phyloP scores from a whole-genome alignment of 2,797 vertebrate genomes.

The Pagetopsis macropterus region DNA sequence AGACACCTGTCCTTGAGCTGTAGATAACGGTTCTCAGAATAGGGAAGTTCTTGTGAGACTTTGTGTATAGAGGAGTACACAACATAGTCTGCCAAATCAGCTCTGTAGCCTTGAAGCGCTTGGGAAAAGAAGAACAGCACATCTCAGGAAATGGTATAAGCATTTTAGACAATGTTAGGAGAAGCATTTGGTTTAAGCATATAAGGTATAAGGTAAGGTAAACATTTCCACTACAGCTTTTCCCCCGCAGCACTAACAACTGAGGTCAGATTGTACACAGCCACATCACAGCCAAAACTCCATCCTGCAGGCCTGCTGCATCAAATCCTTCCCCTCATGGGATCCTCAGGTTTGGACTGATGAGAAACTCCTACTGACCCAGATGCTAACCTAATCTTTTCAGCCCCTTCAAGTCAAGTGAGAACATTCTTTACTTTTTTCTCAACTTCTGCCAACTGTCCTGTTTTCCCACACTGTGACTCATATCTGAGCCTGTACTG shows the following conservation, averaged over 20 bases:
- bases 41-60: no score
- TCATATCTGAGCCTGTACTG: background rate
- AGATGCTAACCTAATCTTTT: slow-evolving; percentile 12
- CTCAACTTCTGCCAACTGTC: background rate
- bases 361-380: slow-evolving; percentile 16
- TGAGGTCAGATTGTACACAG: slow-evolving; percentile 1
- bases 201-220: no score
- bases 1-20: no score
- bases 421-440: slow-evolving; percentile 11
- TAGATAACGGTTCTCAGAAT: no score
- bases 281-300: slow-evolving; percentile 25
- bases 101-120: no score
- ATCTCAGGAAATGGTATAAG: no score
- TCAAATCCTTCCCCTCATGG: slow-evolving; percentile 13
- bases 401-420: slow-evolving; percentile 5
- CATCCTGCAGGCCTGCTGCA: slow-evolving; percentile 1
- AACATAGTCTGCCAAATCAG: no score
- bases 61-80: no score
- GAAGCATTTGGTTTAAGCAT: no score
- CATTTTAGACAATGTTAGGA: no score
- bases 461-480: background rate
- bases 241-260: slow-evolving; percentile 12
- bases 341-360: slow-evolving; percentile 31
- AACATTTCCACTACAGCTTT: background rate
- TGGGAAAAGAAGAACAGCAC: no score